Percentiles rank a stretch among this genome's conserved stretches.
These are phyloP conservation scores for Oncorhynchus clarkii DNA, from an alignment of 2,113 vertebrate genomes.

Conservation along the genomic window DNA sequence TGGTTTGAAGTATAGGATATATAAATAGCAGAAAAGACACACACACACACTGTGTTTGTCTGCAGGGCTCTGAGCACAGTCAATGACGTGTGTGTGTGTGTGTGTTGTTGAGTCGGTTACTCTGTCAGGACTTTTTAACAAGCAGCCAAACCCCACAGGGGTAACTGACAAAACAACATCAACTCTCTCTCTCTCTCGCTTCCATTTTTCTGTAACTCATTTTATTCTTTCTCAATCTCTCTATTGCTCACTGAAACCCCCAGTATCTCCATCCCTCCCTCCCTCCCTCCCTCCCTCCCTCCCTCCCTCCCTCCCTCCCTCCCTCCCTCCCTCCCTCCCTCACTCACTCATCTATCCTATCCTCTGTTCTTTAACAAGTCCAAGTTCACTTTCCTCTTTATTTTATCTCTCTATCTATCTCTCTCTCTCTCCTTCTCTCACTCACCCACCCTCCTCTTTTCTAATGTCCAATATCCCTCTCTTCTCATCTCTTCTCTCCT, in stretches of 20 bases:
- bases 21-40: too few relatives aligned
- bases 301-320: too few relatives aligned
- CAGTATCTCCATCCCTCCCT: too few relatives aligned
- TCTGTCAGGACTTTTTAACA: conserved; percentile 75
- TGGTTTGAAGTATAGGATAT: too few relatives aligned
- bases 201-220: conserved; percentile 16
- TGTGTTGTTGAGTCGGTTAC: conserved; percentile 50
- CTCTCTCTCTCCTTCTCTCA: conserved; percentile 26
- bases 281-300: too few relatives aligned
- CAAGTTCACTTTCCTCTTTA: not conserved
- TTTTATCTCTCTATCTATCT: conserved; percentile 12
- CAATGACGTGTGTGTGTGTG: not conserved
- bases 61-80: too few relatives aligned
- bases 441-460: conserved; percentile 19
- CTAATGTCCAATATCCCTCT: not conserved
- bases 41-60: too few relatives aligned
- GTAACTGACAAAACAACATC: conserved; percentile 70
- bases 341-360: too few relatives aligned
- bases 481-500: conserved; percentile 29
- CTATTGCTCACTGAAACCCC: not conserved
- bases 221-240: not conserved
- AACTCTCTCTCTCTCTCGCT: conserved; percentile 36
- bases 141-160: conserved; percentile 61
- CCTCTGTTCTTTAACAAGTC: not conserved
- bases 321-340: too few relatives aligned